Base-by-base conservation (phyloP, 1,140 invertebrate genomes). In the Doryteuthis pealeii region DNA sequence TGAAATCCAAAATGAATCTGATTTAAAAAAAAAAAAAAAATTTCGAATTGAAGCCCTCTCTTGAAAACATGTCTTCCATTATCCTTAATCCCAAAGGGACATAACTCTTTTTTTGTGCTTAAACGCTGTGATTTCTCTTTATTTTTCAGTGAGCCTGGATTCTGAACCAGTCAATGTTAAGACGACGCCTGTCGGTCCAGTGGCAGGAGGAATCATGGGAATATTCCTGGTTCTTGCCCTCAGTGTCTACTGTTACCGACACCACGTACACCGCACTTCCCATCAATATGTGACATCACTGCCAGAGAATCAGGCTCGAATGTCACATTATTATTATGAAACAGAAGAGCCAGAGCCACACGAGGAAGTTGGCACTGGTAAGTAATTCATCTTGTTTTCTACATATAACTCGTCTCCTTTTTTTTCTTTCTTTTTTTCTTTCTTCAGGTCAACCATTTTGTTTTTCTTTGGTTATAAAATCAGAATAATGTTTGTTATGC, bases 211-310 rank as follows among this genome's bases (percentile, higher is more conserved):
- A 14, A 90, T 92, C 70, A 89, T 92, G 77, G 90, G 90, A 2
- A 90, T 91, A 74, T 90, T 93, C 65, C 79, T 92, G 5, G 87
- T 92, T 40, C 79, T 93, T 3, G 91, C 90, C 0, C 77, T 92
- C n/a, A 89, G 89, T 0, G 85, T 92, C 0, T 92, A 92, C 74
- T 92, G 91, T 80, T 92, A 92, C 78, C 86, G 91, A 32, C 87
- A 90, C 75, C 88, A 89, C 68, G 86, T 88, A 18, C 83, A 87
- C 79, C 83, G 87, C 32, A 84, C 81, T 74, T 82, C 83, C 35
- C 82, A 83, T 67, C 85, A 86, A 76, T 86, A 87, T 80, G 84
- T 87, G 74, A 80, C 80, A 74, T 76, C 85, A 73, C 74, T 86
- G 40, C 84, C 82, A 32, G 87, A 85, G 33, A 85, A 84, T 65